phyloP scores from a whole-genome alignment of 2,797 vertebrate species.

The Takifugu rubripes region DNA sequence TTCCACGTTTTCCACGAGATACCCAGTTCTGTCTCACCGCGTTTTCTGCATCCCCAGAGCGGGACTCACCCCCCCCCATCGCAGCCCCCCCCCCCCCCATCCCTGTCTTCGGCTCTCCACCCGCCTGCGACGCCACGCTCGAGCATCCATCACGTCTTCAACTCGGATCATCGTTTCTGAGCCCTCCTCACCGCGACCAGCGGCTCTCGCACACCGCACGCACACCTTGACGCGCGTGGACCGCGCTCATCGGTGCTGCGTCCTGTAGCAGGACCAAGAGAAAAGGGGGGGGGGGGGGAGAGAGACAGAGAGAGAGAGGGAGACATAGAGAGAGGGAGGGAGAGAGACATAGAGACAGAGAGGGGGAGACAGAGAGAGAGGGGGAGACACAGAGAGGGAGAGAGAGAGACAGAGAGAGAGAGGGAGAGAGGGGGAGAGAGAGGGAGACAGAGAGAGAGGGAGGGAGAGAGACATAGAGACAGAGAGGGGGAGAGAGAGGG shows the following conservation, averaged over 20 bases:
- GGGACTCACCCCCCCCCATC: conserved; percentile 65
- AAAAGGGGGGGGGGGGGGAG: not conserved
- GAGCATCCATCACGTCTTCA: conserved; percentile 66
- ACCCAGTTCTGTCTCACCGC: conserved; percentile 33
- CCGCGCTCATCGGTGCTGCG: conserved; percentile 49
- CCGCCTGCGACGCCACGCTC: conserved; percentile 56
- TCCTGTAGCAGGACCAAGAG: conserved; percentile 57
- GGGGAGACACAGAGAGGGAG: too few relatives aligned
- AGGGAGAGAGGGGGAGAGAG: conserved; percentile 50
- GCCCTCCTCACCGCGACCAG: conserved; percentile 43
- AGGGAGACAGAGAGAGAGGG: conserved; percentile 19
- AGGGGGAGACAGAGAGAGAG: too few relatives aligned
- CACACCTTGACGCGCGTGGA: conserved; percentile 18
- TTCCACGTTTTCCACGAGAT: conserved; percentile 65
- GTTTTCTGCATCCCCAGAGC: conserved; percentile 60
- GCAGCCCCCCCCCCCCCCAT: too few relatives aligned
- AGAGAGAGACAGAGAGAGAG: conserved; percentile 35
- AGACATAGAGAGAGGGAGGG: too few relatives aligned
- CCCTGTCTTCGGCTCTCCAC: too few relatives aligned
- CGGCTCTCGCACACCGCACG: not conserved
- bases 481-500: conserved; percentile 20
- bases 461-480: not conserved
- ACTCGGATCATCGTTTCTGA: conserved; percentile 81
- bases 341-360: too few relatives aligned
- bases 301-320: conserved; percentile 53